Base-by-base conservation (phyloP, 2,797 vertebrate genomes). In the Eulemur mongoz region DNA sequence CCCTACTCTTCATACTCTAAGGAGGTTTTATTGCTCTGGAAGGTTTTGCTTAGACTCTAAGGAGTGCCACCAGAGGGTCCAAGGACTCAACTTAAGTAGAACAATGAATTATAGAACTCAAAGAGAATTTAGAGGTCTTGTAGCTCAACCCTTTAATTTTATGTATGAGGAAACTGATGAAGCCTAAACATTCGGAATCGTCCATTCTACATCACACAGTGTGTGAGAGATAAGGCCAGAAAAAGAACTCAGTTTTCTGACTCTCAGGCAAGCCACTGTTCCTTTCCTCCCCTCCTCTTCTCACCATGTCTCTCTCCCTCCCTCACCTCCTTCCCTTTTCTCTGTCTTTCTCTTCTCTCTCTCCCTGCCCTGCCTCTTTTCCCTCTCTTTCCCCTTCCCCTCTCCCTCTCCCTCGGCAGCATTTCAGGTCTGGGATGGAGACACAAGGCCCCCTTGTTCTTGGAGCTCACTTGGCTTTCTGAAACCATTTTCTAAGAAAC, bases 401-500 rank as follows among this genome's bases (percentile, higher is more conserved):
- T 35, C 38, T 27, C 15, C 40, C 43, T 48, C 48, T 73, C 20
- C 23, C 32, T 82, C 25, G 23, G 83, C 4, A 43, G 25, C 32
- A 27, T 82, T 82, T 38, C 32, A 14, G 38, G 22, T 78, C 57
- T 38, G 12, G 40, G 17, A 27, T 17, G 43, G 50, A 81, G n/a
- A 88, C 7, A 43, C 61, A 45, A 50, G 12, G 59, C 30, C 15
- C 15, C 40, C 88, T 76, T 82, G 25, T 65, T 89, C 65, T 84
- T 76, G 7, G 69, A 61, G 50, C 27, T 93, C 72, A 10, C 35
- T 85, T 80, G 75, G 54, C 59, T 95, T 76, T 88, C 69, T 70
- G 91, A 90, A 91, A 70, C 20, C 80, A 59, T 80, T 89, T 93
- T 94, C 70, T 95, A 72, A 89, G 61, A 93, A 97, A 91, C 75